These are phyloP conservation scores for Leptopilina drosophilae DNA, from an alignment of 2,888 invertebrate genomes.

Conservation along the genomic window DNA sequence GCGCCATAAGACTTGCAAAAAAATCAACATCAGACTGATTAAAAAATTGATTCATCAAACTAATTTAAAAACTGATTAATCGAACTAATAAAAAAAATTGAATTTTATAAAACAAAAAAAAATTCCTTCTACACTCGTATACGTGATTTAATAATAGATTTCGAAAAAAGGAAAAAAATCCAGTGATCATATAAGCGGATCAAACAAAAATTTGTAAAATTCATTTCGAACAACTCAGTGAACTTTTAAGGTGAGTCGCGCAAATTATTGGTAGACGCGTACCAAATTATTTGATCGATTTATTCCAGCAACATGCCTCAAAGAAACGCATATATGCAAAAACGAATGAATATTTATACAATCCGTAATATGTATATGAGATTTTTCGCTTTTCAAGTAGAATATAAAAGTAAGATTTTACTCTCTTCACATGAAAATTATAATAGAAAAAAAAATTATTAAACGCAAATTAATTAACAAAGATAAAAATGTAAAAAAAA, in stretches of 20 bases:
- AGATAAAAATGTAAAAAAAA: too few relatives aligned
- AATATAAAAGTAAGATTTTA: neutral
- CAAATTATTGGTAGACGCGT: neutral
- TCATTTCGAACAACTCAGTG: neutral
- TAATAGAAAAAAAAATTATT: neutral
- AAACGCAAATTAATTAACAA: too few relatives aligned
- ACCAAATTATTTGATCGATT: slow-evolving; percentile 24
- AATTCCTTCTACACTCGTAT: neutral
- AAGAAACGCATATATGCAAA: neutral
- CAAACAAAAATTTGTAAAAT: neutral
- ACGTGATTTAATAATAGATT: too few relatives aligned
- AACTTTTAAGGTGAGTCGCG: neutral
- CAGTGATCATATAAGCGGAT: neutral
- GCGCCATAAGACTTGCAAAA: too few relatives aligned
- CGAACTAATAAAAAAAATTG: too few relatives aligned
- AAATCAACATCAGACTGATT: too few relatives aligned
- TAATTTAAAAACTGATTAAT: too few relatives aligned
- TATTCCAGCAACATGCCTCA: neutral
- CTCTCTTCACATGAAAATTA: neutral
- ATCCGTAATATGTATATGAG: neutral
- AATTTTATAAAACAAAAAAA: too few relatives aligned
- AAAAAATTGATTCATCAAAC: too few relatives aligned
- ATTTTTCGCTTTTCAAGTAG: neutral
- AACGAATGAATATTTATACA: slow-evolving; percentile 14
- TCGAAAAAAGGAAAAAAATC: too few relatives aligned